Percentiles rank a stretch among this genome's conserved stretches.
Evolutionary conservation across 2,797 vertebrate species (phyloP).

Genomic region (Platyrinchus mystaceus): DNA sequence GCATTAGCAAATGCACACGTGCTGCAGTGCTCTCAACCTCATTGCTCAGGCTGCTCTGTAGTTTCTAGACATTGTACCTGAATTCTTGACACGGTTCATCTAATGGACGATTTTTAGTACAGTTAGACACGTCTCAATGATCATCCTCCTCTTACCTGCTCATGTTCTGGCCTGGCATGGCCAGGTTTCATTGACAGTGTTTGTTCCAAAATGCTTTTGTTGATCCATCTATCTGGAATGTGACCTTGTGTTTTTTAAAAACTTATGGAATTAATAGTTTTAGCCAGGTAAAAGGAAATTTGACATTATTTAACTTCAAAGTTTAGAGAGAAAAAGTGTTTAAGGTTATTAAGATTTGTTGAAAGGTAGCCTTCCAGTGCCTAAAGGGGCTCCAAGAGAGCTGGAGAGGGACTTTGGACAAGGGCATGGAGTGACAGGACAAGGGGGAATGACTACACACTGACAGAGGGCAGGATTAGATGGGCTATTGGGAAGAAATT

Average conservation of each 20-base stretch:
- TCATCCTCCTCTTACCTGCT: neutral
- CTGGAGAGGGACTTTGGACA: neutral
- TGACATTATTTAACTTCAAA: neutral
- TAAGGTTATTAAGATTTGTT: neutral
- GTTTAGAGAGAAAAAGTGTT: neutral
- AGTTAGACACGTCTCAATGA: neutral
- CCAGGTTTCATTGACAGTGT: neutral
- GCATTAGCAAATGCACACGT: rapidly evolving
- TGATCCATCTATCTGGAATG: neutral
- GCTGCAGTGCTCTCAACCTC: neutral
- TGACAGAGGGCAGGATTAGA: neutral
- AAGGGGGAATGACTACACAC: neutral
- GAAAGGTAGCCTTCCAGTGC: neutral
- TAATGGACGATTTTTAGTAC: neutral
- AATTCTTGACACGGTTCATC: neutral
- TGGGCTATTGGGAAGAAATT: neutral
- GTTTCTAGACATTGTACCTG: neutral
- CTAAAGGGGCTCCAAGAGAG: neutral
- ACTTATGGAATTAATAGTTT: neutral
- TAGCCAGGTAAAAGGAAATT: neutral
- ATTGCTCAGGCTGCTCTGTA: neutral
- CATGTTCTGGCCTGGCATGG: neutral
- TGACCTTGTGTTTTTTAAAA: neutral
- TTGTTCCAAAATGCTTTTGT: neutral
- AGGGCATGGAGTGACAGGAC: neutral